phyloP scores from a whole-genome alignment of 2,888 invertebrate genomes.

The Rutpela maculata region DNA sequence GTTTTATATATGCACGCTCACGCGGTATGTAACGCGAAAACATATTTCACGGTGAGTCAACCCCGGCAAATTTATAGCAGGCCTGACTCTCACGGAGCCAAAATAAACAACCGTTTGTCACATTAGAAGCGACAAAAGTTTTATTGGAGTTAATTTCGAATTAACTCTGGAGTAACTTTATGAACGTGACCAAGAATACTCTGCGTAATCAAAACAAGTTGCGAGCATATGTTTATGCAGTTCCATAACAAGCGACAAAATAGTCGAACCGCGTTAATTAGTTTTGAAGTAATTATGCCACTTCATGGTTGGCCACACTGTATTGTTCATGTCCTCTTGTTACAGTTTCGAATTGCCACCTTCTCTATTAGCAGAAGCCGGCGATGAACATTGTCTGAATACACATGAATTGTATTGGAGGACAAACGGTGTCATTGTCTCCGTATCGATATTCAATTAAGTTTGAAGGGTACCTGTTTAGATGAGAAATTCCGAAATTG shows the following conservation, averaged over 20 bases:
- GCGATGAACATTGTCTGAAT: conserved; percentile 37
- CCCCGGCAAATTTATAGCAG: neutral
- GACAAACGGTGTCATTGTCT: conserved; percentile 20
- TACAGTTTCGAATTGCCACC: conserved; percentile 65
- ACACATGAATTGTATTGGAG: conserved; percentile 13
- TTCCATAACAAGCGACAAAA: conserved; percentile 59
- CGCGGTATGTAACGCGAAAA: neutral
- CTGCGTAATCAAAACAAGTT: conserved; percentile 39
- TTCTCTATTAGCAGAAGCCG: conserved; percentile 51
- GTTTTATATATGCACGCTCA: neutral
- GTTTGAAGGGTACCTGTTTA: conserved; percentile 18
- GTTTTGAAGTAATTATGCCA: conserved; percentile 70
- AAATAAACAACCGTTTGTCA: conserved; percentile 19
- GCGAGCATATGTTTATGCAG: conserved; percentile 28
- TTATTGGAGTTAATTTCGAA: conserved; percentile 9
- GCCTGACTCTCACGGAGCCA: neutral
- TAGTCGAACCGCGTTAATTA: conserved; percentile 68
- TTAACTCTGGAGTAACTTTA: conserved; percentile 26
- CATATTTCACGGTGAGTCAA: neutral
- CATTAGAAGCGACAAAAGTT: conserved; percentile 12
- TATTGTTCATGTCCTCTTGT: conserved; percentile 65
- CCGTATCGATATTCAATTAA: conserved; percentile 14
- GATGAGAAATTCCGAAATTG: neutral
- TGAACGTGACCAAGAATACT: conserved; percentile 20
- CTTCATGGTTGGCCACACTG: conserved; percentile 68